These are phyloP conservation scores for Dastarcus helophoroides DNA, from an alignment of 2,888 invertebrate species.

Conservation along the genomic window DNA sequence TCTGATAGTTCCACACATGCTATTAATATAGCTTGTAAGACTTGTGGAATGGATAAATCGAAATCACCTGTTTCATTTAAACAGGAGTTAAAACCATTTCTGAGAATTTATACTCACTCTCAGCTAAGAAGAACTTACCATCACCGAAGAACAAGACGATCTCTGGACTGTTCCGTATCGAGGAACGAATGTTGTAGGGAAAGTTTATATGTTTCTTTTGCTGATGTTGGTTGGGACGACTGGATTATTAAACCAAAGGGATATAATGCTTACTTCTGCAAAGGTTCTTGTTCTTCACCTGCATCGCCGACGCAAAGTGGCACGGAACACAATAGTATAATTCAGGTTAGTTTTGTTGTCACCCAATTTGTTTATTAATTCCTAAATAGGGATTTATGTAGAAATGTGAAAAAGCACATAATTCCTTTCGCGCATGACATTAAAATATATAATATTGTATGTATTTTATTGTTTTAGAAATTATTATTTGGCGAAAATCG, in stretches of 20 bases:
- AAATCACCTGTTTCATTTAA: slow-evolving; percentile 59
- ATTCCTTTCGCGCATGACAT: too few species aligned
- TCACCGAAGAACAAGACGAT: slow-evolving; percentile 36
- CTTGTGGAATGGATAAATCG: slow-evolving; percentile 55
- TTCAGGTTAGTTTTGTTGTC: slow-evolving; percentile 48
- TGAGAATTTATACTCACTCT: slow-evolving; percentile 67
- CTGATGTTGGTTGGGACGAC: slow-evolving; percentile 77
- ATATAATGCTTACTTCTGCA: slow-evolving; percentile 81
- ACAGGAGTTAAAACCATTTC: slow-evolving; percentile 60
- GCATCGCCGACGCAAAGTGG: slow-evolving; percentile 56
- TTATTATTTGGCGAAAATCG: slow-evolving; percentile 47
- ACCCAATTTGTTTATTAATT: neutral
- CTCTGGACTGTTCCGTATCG: slow-evolving; percentile 57
- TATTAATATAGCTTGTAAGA: slow-evolving; percentile 66
- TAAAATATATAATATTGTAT: too few species aligned
- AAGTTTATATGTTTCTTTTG: slow-evolving; percentile 69
- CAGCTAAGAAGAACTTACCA: slow-evolving; percentile 42
- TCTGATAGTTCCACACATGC: slow-evolving; percentile 55
- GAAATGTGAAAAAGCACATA: too few species aligned
- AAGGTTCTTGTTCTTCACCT: slow-evolving; percentile 65
- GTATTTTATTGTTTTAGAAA: too few species aligned
- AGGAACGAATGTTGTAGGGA: slow-evolving; percentile 74
- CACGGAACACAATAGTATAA: slow-evolving; percentile 58
- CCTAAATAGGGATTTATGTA: neutral
- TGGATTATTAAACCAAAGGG: slow-evolving; percentile 77